Percentiles rank a stretch among this genome's conserved stretches.
These are phyloP conservation scores for Aphelenchoides avenae DNA, from an alignment of 1,140 invertebrate species.

Conservation along the genomic window DNA sequence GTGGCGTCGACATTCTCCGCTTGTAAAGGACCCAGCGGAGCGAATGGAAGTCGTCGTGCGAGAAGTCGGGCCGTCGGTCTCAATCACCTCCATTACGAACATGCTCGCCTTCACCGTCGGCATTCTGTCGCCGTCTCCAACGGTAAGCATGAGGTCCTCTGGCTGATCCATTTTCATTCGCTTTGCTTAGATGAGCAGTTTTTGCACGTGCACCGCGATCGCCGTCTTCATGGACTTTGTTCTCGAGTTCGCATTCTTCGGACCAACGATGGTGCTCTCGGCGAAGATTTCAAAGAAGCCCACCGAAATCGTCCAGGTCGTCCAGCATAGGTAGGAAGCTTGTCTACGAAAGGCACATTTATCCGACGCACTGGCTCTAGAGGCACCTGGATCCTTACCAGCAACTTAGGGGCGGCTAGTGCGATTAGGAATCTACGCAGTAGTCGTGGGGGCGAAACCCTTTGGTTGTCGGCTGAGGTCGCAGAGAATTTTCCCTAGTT, in stretches of 20 bases:
- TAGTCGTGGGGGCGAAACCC: too few relatives aligned
- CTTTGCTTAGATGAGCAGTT: conserved; percentile 31
- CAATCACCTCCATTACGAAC: conserved; percentile 53
- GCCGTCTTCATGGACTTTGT: conserved; percentile 51
- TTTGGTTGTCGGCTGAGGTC: too few relatives aligned
- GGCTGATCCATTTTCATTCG: too few relatives aligned
- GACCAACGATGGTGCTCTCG: conserved; percentile 30
- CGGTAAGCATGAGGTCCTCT: too few relatives aligned
- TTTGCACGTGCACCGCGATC: conserved; percentile 49
- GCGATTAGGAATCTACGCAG: too few relatives aligned
- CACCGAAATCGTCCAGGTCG: neutral
- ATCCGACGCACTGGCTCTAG: too few relatives aligned
- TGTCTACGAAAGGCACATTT: neutral
- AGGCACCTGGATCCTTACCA: too few relatives aligned
- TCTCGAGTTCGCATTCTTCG: conserved; percentile 52
- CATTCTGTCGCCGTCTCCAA: conserved; percentile 45
- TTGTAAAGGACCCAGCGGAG: conserved; percentile 5
- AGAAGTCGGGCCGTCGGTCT: conserved; percentile 37
- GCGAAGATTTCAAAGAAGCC: neutral
- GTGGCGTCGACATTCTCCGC: too few relatives aligned
- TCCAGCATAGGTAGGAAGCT: neutral
- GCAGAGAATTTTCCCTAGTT: too few relatives aligned
- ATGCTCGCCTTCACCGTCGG: conserved; percentile 47
- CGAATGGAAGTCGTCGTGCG: conserved; percentile 19
- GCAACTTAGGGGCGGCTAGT: too few relatives aligned